Evolutionary conservation across 2,113 vertebrate genomes (phyloP).

Genomic region (Corythaeola cristata): DNA sequence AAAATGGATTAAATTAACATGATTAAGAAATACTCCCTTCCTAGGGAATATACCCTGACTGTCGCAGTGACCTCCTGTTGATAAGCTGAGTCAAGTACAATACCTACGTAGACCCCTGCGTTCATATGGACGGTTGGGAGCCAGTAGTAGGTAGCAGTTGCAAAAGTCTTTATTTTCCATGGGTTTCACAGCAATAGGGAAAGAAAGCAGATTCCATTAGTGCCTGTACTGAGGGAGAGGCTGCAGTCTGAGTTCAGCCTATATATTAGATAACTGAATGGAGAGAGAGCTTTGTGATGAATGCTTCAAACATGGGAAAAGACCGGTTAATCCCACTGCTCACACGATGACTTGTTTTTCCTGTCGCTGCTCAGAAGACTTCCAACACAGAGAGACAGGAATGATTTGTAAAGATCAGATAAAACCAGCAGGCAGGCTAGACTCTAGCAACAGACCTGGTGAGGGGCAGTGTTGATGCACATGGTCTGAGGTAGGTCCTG

Average conservation of each 20-base stretch:
- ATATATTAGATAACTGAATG: neutral
- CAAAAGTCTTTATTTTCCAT: neutral
- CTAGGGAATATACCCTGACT: neutral
- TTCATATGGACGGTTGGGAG: neutral
- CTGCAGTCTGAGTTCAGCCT: neutral
- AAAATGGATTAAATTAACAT: neutral
- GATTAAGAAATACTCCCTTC: neutral
- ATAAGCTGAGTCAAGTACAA: neutral
- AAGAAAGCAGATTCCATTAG: neutral
- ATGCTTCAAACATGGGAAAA: neutral
- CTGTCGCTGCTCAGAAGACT: neutral
- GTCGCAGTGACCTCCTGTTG: neutral
- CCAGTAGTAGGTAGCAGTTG: neutral
- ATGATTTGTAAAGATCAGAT: neutral
- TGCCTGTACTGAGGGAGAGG: neutral
- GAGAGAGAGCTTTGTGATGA: neutral
- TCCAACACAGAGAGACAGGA: neutral
- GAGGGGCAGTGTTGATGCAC: neutral
- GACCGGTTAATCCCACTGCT: neutral
- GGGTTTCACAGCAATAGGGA: neutral
- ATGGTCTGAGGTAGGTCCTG: no score
- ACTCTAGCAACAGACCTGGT: neutral
- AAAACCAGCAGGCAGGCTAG: neutral
- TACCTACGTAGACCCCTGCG: neutral
- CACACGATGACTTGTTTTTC: neutral